Evolutionary conservation across 1,140 invertebrate genomes (phyloP).

Genomic region (Conus betulinus): DNA sequence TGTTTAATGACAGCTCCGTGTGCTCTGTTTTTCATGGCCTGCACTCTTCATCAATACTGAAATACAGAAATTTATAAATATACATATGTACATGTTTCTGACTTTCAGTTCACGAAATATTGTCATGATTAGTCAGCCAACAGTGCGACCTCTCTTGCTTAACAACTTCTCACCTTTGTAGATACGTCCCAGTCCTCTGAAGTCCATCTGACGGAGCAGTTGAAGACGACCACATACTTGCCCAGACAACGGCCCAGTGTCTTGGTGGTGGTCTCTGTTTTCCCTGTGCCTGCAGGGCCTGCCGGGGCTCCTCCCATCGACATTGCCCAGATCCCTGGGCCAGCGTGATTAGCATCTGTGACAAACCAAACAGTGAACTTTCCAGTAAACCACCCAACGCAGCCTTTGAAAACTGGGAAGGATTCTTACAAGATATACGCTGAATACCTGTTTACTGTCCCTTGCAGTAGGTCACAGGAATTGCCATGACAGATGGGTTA

Average conservation of each 20-base stretch:
- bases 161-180: slow-evolving; percentile 82
- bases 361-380: not conserved
- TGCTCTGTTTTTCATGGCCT: not conserved
- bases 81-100: not conserved
- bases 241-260: slow-evolving; percentile 98
- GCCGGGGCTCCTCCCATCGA: slow-evolving; percentile 97
- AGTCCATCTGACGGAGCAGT: slow-evolving; percentile 99
- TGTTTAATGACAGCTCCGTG: too few species aligned
- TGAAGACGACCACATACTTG: slow-evolving; percentile 98
- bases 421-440: too few species aligned
- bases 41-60: not conserved
- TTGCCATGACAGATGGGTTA: too few species aligned
- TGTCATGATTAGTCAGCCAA: not conserved
- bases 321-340: slow-evolving; percentile 96
- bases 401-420: too few species aligned
- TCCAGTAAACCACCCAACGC: too few species aligned
- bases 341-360: slow-evolving; percentile 95
- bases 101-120: not conserved
- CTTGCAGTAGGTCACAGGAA: too few species aligned
- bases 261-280: slow-evolving; percentile 98
- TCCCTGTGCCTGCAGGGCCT: slow-evolving; percentile 96
- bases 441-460: too few species aligned
- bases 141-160: not conserved
- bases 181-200: slow-evolving; percentile 91
- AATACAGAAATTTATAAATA: not conserved